Conservation (phyloP, 2,113 vertebrate species). For the Tursiops truncatus region DNA sequence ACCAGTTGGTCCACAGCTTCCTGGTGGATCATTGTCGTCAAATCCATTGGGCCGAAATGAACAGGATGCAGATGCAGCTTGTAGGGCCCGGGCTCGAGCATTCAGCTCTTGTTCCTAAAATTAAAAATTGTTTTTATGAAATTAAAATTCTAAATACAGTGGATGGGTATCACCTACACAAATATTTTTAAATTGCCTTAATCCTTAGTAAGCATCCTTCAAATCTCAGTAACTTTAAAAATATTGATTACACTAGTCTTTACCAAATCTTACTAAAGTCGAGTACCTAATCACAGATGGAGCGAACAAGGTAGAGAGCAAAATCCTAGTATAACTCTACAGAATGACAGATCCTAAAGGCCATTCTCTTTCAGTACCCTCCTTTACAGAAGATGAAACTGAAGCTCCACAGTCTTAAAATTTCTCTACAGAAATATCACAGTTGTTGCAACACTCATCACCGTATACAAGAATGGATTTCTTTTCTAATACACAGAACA, state of each 20-base stretch:
- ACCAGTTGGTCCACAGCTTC: slow-evolving; percentile 96
- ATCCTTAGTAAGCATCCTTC: background rate
- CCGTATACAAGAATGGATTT: background rate
- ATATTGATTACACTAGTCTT: background rate
- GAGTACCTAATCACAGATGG: background rate
- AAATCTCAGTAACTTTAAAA: slow-evolving; percentile 10
- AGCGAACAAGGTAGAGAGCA: background rate
- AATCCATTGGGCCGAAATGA: slow-evolving; percentile 97
- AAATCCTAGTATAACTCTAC: background rate
- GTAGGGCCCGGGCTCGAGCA: slow-evolving; percentile 94
- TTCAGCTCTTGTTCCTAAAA: slow-evolving; percentile 96
- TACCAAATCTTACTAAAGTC: background rate
- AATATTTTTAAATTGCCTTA: background rate
- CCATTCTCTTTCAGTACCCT: background rate
- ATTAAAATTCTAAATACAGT: slow-evolving; percentile 1
- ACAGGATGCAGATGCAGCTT: slow-evolving; percentile 94
- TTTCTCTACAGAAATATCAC: background rate
- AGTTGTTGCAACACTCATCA: background rate
- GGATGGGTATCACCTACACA: background rate
- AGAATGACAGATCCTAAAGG: background rate
- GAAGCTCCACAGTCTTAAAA: background rate
- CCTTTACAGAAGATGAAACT: background rate
- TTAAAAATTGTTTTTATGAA: slow-evolving; percentile 60
- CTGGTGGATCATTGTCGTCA: slow-evolving; percentile 97
- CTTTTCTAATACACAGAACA: background rate